Conservation (phyloP, 2,797 vertebrate genomes). For the Periophthalmus magnuspinnatus region DNA sequence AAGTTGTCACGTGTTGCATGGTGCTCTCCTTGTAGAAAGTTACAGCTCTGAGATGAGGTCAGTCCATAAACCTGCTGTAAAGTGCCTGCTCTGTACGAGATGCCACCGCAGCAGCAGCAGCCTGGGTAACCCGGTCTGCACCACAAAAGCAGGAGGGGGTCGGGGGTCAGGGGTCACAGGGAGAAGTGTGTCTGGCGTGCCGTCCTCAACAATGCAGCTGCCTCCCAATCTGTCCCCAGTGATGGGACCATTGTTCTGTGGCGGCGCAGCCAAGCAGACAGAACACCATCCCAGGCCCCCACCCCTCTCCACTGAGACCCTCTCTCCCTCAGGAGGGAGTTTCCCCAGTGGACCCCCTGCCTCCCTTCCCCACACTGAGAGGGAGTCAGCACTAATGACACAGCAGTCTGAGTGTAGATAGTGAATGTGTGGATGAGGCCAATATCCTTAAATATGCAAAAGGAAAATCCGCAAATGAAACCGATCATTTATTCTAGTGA, state of each 20-base stretch:
- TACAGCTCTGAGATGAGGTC: not conserved
- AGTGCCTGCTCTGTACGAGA: constrained; percentile 77
- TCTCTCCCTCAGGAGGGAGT: too few relatives aligned
- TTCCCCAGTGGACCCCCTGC: too few relatives aligned
- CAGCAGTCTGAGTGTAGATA: constrained; percentile 9
- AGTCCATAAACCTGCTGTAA: not conserved
- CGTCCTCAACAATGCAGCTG: constrained; percentile 91
- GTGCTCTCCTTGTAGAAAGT: not conserved
- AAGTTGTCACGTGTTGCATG: not conserved
- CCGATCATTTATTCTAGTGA: too few relatives aligned
- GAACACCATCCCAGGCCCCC: constrained; percentile 44
- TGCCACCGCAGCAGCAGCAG: constrained; percentile 88
- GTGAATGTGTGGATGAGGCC: too few relatives aligned
- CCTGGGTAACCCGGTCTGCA: constrained; percentile 89
- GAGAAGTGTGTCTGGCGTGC: constrained; percentile 96
- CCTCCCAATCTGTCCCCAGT: constrained; percentile 91
- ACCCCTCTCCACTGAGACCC: too few relatives aligned
- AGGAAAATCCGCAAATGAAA: too few relatives aligned
- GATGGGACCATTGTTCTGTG: constrained; percentile 85
- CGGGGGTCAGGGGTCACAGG: constrained; percentile 42
- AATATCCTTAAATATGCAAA: too few relatives aligned
- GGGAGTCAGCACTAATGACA: constrained; percentile 65
- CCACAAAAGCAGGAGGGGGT: not conserved
- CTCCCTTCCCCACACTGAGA: not conserved
- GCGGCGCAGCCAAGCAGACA: constrained; percentile 83